A percentile compares a stretch with the other conserved stretches of the same genome.
Conservation (phyloP, 92 coral and sea anemone genomes). For the Siderastrea radians region DNA sequence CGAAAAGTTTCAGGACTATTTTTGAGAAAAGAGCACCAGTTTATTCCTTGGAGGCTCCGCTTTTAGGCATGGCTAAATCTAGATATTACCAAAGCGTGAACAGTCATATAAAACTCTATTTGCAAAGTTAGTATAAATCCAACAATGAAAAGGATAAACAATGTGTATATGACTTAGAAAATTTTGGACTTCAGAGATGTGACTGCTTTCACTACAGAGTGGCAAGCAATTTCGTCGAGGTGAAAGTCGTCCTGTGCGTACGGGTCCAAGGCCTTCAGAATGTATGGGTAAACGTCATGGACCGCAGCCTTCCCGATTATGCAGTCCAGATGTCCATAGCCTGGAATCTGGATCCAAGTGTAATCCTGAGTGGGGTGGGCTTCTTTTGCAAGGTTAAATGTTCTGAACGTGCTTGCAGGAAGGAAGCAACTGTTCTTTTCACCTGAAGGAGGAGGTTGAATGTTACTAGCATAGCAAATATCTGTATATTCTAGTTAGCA, state of each 20-base stretch:
- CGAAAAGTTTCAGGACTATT: no score
- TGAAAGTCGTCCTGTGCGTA: conserved; percentile 31
- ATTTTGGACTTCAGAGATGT: background rate
- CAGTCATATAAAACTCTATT: no score
- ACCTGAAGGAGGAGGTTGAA: conserved; percentile 20
- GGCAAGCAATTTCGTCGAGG: background rate
- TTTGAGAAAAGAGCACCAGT: no score
- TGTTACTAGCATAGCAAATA: no score
- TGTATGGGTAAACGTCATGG: conserved; percentile 56
- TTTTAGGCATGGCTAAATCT: no score
- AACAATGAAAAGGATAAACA: background rate
- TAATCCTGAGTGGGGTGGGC: conserved; percentile 65
- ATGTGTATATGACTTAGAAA: background rate
- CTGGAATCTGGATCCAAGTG: conserved; percentile 44
- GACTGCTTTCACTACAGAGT: background rate
- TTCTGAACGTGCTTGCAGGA: conserved; percentile 41
- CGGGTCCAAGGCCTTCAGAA: conserved; percentile 47
- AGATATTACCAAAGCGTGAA: no score
- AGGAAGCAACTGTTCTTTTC: conserved; percentile 44
- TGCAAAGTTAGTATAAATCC: no score
- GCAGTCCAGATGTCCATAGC: conserved; percentile 70
- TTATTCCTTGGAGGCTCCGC: no score
- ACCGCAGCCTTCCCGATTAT: conserved; percentile 59
- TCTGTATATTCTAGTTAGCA: no score
- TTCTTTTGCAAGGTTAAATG: conserved; percentile 36